Evolutionary conservation across 1,140 invertebrate species (phyloP).

Genomic region (Alviniconcha marisindica): DNA sequence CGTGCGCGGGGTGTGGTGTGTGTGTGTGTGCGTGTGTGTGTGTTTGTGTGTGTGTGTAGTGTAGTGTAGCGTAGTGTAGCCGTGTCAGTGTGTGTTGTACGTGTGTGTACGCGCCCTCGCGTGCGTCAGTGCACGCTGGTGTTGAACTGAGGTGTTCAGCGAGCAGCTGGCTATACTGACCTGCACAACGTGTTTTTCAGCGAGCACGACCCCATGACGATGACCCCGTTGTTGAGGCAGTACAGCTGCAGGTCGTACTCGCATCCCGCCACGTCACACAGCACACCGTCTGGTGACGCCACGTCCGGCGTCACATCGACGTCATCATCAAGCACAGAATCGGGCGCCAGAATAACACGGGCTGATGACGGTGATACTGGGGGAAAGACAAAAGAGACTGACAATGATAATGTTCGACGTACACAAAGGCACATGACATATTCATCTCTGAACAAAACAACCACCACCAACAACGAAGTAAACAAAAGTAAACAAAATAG

Average conservation of each 20-base stretch:
- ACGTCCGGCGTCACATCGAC: neutral
- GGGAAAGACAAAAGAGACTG: too few species aligned
- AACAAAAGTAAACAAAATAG: neutral
- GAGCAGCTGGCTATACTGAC: too few species aligned
- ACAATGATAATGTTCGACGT: too few species aligned
- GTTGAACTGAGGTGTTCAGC: too few species aligned
- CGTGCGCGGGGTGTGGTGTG: neutral
- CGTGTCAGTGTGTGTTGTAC: too few species aligned
- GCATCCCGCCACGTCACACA: neutral
- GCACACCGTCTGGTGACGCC: neutral
- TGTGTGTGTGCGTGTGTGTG: too few species aligned
- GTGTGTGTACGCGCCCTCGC: too few species aligned
- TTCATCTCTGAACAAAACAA: neutral
- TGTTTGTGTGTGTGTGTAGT: too few species aligned
- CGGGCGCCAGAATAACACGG: neutral
- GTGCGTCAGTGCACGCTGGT: too few species aligned
- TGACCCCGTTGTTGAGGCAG: constrained; percentile 26
- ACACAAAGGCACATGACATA: too few species aligned
- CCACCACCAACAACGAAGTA: neutral
- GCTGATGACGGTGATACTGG: neutral
- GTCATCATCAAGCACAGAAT: neutral
- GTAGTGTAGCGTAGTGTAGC: too few species aligned
- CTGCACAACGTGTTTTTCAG: constrained; percentile 21
- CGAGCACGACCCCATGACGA: constrained; percentile 29
- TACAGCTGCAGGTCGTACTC: constrained; percentile 20